Base-by-base conservation (phyloP, 2,113 vertebrate species). In the Mustela nigripes region DNA sequence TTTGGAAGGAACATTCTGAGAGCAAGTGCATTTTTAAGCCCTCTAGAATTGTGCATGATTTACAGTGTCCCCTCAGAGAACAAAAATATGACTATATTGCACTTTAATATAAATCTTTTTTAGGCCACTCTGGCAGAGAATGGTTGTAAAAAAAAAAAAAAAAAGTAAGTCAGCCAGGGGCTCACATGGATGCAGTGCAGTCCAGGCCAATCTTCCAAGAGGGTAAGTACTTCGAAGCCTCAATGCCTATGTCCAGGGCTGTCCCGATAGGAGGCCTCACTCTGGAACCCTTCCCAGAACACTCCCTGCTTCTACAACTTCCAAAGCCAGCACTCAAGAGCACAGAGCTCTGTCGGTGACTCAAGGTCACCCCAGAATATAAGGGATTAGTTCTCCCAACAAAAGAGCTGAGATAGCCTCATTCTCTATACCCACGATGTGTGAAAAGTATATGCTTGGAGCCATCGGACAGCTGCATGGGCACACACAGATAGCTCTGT, bases 321-420 rank as follows among this genome's bases (percentile, higher is more conserved):
- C 84, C 74, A 56, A 73, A 94, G 60, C 56, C 74, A 48, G 67
- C 5, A 11, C 85, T 8, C 2, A 8, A 8, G 26, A 24, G 65
- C 56, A 53, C 4, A 0, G 19, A 71, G 69, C 82, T 71, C 76
- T 36, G 9, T 7, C 19, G 6, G 5, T 42, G 79, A 94, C 28
- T 89, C 67, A 42, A 62, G 65, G 65, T 60, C 48, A 39, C 89
- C 89, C 33, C 73, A 65, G 76, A 39, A 24, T 7, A 93, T 0
- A 85, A 88, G 56, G 87, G 97, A 94, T 28, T 67, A 93, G 93
- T 89, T 60, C 50, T 65, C 69, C 60, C 91, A 97, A 82, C 93
- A 97, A 95, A 89, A 28, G 58, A 97, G 87, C 58, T 36, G 28
- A 74, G 69, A 87, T 71, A 81, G 28, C 15, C 65, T 85, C 53